Conservation (phyloP, 2,797 vertebrate species). For the Sus cebifrons region DNA sequence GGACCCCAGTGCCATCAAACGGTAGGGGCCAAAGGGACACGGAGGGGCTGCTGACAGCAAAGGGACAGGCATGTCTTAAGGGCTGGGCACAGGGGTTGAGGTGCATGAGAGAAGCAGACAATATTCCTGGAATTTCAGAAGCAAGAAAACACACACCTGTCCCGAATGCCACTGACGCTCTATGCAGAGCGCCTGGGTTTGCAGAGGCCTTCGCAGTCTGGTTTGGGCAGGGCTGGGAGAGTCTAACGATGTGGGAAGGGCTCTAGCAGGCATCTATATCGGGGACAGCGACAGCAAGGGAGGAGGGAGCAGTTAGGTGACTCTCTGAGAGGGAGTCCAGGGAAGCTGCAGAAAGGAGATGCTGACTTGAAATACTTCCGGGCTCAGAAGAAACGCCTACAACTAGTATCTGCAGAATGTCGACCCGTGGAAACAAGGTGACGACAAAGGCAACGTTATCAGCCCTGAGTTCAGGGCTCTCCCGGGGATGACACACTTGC, state of each 20-base stretch:
- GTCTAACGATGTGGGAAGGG: not conserved
- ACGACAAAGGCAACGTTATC: not conserved
- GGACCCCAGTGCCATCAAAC: not conserved
- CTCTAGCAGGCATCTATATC: not conserved
- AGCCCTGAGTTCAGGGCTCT: not conserved
- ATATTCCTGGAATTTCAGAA: not conserved
- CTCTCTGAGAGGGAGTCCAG: not conserved
- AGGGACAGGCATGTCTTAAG: not conserved
- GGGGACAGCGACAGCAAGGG: not conserved
- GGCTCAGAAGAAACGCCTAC: slow-evolving; percentile 22
- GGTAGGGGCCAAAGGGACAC: not conserved
- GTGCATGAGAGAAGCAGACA: not conserved
- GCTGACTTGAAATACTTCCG: not conserved
- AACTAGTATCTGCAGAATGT: not conserved
- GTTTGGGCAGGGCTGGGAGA: not conserved
- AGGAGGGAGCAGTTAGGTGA: not conserved
- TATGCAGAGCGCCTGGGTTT: not conserved
- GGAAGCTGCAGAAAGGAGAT: not conserved
- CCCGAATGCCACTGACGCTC: not conserved
- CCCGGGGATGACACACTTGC: not conserved
- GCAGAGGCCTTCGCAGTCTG: not conserved
- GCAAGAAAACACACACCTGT: not conserved
- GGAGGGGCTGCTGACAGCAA: not conserved
- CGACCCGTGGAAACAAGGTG: not conserved
- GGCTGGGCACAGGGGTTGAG: not conserved